Conservation (phyloP, 2,797 vertebrate genomes). For the Brachyrhaphis roseni region DNA sequence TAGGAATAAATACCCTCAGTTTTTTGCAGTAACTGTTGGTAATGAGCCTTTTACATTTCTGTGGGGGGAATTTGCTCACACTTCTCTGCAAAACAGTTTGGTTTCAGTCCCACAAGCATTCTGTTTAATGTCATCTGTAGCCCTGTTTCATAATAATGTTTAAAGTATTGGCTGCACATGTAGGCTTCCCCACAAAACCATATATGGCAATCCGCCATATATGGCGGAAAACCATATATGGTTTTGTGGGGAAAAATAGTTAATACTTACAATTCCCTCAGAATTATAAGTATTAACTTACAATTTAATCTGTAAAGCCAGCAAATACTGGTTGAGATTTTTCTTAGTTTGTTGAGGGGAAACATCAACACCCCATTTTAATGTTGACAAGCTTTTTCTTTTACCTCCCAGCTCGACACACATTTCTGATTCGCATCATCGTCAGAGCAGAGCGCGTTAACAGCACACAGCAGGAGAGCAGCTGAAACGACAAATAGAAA, state of each 20-base stretch:
- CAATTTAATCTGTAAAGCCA: constrained; percentile 1
- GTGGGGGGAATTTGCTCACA: not conserved
- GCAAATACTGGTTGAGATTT: not conserved
- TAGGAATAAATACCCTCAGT: not conserved
- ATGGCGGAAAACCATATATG: too few species aligned
- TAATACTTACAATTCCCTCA: not conserved
- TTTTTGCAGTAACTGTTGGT: not conserved
- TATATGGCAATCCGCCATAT: too few species aligned
- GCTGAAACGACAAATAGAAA: constrained; percentile 36
- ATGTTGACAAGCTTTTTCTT: constrained; percentile 2
- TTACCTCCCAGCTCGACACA: constrained; percentile 49
- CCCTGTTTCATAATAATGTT: too few species aligned
- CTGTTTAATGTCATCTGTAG: not conserved
- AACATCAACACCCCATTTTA: not conserved
- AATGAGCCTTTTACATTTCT: not conserved
- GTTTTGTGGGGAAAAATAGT: too few species aligned
- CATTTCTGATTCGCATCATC: constrained; percentile 7
- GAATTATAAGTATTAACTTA: not conserved
- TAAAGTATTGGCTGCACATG: too few species aligned
- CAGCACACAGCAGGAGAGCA: constrained; percentile 59
- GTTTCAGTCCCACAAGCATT: not conserved
- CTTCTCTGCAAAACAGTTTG: not conserved
- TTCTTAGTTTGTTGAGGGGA: not conserved
- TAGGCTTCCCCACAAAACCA: too few species aligned
- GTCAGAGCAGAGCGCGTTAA: constrained; percentile 6